Percentiles rank a stretch among this genome's conserved stretches.
These are phyloP conservation scores for Centropus bengalensis DNA, from an alignment of 2,113 vertebrate genomes.

Conservation along the genomic window DNA sequence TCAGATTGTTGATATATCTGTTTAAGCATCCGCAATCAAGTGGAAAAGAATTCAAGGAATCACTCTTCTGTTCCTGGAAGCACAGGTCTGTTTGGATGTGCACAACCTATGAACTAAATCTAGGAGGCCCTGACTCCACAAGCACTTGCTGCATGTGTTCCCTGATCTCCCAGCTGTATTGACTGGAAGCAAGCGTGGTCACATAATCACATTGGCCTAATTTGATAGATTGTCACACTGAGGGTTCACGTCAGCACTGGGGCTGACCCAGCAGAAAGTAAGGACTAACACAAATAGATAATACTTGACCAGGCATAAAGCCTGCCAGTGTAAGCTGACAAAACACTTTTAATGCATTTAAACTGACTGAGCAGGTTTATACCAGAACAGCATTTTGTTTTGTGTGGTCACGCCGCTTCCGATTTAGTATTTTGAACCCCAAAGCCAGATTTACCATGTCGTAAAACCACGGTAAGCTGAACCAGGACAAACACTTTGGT, in stretches of 20 bases:
- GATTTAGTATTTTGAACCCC: not conserved
- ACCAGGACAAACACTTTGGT: not conserved
- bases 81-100: accelerated
- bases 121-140: accelerated
- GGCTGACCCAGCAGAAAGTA: not conserved
- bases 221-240: not conserved
- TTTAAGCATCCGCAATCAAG: not conserved
- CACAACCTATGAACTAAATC: not conserved
- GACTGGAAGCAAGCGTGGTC: not conserved
- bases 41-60: not conserved
- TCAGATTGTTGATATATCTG: not conserved
- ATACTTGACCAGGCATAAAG: not conserved
- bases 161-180: not conserved
- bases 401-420: accelerated
- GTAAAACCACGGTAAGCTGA: not conserved
- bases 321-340: not conserved
- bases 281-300: not conserved
- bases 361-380: not conserved
- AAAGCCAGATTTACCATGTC: not conserved
- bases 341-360: not conserved
- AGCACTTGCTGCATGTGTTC: not conserved
- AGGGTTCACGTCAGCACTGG: not conserved
- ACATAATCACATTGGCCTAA: not conserved
- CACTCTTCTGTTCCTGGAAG: not conserved
- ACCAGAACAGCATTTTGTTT: not conserved